Conservation (phyloP, 2,797 vertebrate genomes). For the Enteromius argenteus region DNA sequence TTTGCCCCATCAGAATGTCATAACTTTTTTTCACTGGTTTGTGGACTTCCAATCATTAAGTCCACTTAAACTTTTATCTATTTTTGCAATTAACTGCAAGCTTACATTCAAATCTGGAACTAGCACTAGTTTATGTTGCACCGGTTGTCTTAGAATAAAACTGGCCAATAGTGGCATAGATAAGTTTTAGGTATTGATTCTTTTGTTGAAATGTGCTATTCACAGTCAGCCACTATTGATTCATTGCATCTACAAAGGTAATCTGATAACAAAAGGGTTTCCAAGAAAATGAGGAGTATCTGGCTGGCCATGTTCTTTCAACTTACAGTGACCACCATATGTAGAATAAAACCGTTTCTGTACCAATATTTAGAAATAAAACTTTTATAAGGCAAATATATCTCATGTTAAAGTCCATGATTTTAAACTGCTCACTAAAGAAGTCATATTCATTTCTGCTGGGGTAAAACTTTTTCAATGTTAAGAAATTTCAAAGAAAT, state of each 20-base stretch:
- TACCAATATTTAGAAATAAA: no score
- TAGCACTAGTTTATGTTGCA: neutral
- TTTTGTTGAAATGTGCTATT: neutral
- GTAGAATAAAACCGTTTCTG: neutral
- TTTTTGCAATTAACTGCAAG: neutral
- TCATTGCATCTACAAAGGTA: neutral
- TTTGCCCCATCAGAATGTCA: neutral
- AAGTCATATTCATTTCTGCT: neutral
- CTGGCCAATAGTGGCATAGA: neutral
- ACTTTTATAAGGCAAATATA: neutral
- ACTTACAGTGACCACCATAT: neutral
- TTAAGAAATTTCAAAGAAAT: neutral
- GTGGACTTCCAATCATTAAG: neutral
- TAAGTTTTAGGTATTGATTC: neutral
- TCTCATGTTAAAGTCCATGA: neutral
- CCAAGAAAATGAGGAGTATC: neutral
- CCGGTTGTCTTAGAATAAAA: neutral
- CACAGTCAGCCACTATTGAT: neutral
- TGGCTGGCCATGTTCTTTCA: neutral
- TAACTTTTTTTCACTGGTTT: neutral
- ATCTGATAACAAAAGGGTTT: constrained; percentile 9
- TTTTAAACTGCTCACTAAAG: neutral
- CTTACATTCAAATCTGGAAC: neutral
- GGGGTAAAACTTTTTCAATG: neutral
- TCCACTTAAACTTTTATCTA: neutral